phyloP scores from a whole-genome alignment of 2,113 vertebrate genomes.

The Centrocercus urophasianus region DNA sequence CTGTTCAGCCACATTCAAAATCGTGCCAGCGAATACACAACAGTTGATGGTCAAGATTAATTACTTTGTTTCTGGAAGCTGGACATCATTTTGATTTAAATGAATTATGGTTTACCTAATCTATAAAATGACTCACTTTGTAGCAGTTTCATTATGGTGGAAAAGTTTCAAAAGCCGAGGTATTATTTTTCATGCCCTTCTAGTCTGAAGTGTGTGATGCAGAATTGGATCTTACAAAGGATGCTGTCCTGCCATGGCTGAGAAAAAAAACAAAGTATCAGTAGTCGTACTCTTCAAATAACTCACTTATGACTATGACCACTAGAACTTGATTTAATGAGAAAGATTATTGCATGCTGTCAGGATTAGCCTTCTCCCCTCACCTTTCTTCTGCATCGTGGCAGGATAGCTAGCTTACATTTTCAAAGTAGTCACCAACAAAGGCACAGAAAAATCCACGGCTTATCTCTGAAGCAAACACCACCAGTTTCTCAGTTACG shows the following conservation, averaged over 20 bases:
- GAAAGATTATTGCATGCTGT: background rate
- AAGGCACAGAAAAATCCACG: background rate
- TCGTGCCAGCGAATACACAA: background rate
- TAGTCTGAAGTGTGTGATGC: background rate
- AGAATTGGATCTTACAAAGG: background rate
- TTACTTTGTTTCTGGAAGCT: background rate
- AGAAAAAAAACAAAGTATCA: background rate
- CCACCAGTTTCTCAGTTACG: background rate
- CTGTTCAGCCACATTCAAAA: background rate
- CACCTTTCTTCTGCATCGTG: background rate
- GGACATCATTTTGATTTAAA: background rate
- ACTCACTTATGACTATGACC: background rate
- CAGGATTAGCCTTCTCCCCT: background rate
- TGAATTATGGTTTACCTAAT: background rate
- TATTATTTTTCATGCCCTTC: background rate
- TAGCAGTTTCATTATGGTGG: background rate
- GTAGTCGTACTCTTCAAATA: background rate
- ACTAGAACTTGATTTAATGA: background rate
- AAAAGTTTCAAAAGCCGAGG: background rate
- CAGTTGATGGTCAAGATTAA: background rate
- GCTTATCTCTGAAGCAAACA: background rate
- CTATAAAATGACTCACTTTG: background rate
- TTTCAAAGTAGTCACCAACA: background rate
- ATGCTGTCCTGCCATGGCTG: background rate
- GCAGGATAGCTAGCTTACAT: background rate